These are phyloP conservation scores for Brachionus sp. DNA, from an alignment of 1,140 invertebrate species.

Conservation along the genomic window DNA sequence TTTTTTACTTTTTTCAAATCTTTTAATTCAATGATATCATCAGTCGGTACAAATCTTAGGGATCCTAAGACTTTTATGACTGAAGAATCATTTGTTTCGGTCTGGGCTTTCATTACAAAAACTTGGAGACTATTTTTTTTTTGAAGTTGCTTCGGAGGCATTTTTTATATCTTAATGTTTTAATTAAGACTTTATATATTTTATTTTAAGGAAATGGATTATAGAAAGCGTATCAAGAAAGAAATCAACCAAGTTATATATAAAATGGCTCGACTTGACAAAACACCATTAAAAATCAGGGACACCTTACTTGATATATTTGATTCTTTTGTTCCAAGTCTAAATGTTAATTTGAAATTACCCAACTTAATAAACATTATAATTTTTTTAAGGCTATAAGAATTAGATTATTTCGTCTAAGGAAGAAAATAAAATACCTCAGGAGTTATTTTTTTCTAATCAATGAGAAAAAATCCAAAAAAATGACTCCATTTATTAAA, in stretches of 20 bases:
- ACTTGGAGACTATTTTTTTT: not conserved
- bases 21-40: not conserved
- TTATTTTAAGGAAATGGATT: not conserved
- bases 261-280: not conserved
- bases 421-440: not conserved
- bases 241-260: not conserved
- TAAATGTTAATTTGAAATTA: not conserved
- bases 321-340: not conserved
- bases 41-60: not conserved
- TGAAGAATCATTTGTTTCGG: not conserved
- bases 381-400: not conserved
- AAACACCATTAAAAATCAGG: not conserved
- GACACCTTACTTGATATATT: not conserved
- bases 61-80: not conserved
- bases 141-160: not conserved
- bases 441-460: not conserved
- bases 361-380: not conserved
- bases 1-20: not conserved
- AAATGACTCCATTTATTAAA: not conserved
- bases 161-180: not conserved
- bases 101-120: not conserved
- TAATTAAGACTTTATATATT: not conserved
- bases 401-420: not conserved
- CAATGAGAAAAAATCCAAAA: not conserved
- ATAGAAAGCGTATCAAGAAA: not conserved